Base-by-base conservation (phyloP, 2,888 invertebrate genomes). In the Muschampia plurimacula region DNA sequence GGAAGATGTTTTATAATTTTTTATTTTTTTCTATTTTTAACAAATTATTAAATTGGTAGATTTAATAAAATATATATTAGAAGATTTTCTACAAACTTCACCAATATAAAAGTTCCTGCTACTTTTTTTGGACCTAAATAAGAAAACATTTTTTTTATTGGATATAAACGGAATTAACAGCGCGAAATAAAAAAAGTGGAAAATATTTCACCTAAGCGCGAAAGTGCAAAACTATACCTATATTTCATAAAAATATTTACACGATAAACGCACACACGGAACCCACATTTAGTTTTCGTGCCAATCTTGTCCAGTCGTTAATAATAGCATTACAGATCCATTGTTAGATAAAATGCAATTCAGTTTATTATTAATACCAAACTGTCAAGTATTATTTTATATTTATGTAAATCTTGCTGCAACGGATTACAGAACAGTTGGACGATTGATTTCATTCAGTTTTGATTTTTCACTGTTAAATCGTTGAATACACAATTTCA, bases 381-480 rank as follows among this genome's bases (percentile, higher is more conserved):
- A 15, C 22, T 52, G 12, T 55, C 41, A 9, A 13, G n/a, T 57
- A 67, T 28, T 67, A 57, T 67, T 67, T 57, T 67, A 67, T 57
- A 67, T 67, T 67, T 41, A 22, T 22, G 22, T 22, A 13, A 67
- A 41, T 67, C 57, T 12, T 13, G 32, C 59, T 32, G 59, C 57
- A 13, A n/a, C 67, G 15, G 65, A 66, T 66, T 39, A 15, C 59
- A 32, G 59, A 59, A 59, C 32, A 4, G 59, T 13, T 15, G 5
- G 59, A 59, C 32, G 59, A 32, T 32, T 32, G 59, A 59, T 59
- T 12, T 32, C 28, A 59, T 59, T 59, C 28, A 32, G 8, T 13
- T 59, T 59, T 9, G 32, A 59, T 59, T 59, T 59, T 59, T 32
- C 12, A 32, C 59, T 5, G 59, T 59, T 59, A 59, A 59, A 59